Percentiles rank a stretch among this genome's conserved stretches.
Evolutionary conservation across 2,888 invertebrate genomes (phyloP).

Genomic region (Ecdyonurus torrentis): DNA sequence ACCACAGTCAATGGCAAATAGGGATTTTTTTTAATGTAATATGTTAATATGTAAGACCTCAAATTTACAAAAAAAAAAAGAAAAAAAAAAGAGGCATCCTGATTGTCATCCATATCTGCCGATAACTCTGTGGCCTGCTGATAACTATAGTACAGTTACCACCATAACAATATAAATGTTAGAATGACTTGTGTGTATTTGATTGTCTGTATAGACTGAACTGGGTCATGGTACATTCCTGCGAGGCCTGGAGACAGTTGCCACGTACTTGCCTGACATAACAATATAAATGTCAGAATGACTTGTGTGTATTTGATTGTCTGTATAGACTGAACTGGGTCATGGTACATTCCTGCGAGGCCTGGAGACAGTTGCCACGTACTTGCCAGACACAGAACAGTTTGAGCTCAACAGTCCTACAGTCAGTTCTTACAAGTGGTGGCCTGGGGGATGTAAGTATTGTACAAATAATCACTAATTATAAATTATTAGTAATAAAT

Average conservation of each 20-base stretch:
- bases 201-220: conserved; percentile 50
- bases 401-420: conserved; percentile 80
- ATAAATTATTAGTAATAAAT: too few species aligned
- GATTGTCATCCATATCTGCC: too few species aligned
- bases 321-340: conserved; percentile 71
- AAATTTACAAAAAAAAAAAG: too few species aligned
- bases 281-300: too few species aligned
- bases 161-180: too few species aligned
- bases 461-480: too few species aligned
- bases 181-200: background rate
- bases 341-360: conserved; percentile 90
- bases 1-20: too few species aligned
- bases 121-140: too few species aligned
- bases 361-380: conserved; percentile 84
- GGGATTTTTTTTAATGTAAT: too few species aligned
- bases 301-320: background rate
- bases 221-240: conserved; percentile 91
- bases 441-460: conserved; percentile 89
- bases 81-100: too few species aligned
- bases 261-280: conserved; percentile 71
- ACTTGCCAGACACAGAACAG: conserved; percentile 63
- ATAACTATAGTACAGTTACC: too few species aligned
- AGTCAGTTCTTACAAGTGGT: conserved; percentile 85
- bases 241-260: conserved; percentile 81
- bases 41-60: too few species aligned